A percentile compares a stretch with the other conserved stretches of the same genome.
phyloP scores from a whole-genome alignment of 2,113 vertebrate genomes.

The Pseudonaja textilis region DNA sequence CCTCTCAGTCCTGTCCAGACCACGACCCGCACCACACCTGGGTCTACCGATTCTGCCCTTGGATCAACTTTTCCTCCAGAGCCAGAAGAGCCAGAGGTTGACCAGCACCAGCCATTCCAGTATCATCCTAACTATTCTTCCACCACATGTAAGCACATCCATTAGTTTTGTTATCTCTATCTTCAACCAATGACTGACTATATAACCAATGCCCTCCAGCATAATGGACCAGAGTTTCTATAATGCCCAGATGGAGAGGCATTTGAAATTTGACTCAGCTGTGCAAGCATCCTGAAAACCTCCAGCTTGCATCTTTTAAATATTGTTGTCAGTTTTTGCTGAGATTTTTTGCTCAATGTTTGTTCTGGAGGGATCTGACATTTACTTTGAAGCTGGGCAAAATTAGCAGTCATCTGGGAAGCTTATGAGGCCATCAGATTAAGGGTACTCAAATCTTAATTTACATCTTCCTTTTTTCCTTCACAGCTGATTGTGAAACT shows the following conservation, averaged over 20 bases:
- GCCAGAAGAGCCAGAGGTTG: conserved; percentile 88
- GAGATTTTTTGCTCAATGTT: background rate
- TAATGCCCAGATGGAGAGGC: background rate
- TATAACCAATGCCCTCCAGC: background rate
- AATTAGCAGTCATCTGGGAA: background rate
- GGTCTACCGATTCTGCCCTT: conserved; percentile 70
- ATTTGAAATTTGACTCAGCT: background rate
- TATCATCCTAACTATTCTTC: conserved; percentile 88
- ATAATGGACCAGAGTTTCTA: background rate
- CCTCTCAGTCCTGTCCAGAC: background rate
- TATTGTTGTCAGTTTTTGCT: background rate
- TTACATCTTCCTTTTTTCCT: background rate
- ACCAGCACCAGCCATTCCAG: conserved; percentile 84
- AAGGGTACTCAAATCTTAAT: background rate
- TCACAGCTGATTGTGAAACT: conserved; percentile 88
- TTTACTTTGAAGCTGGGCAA: background rate
- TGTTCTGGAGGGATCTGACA: background rate
- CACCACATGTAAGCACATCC: conserved; percentile 79
- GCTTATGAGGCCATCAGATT: too few species aligned
- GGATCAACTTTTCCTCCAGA: conserved; percentile 73
- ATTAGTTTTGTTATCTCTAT: background rate
- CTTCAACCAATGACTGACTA: background rate
- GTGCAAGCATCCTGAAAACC: background rate
- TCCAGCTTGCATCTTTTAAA: background rate
- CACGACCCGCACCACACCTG: conserved; percentile 32